Base-by-base conservation (phyloP, 2,113 vertebrate genomes). In the Xenopus laevis region DNA sequence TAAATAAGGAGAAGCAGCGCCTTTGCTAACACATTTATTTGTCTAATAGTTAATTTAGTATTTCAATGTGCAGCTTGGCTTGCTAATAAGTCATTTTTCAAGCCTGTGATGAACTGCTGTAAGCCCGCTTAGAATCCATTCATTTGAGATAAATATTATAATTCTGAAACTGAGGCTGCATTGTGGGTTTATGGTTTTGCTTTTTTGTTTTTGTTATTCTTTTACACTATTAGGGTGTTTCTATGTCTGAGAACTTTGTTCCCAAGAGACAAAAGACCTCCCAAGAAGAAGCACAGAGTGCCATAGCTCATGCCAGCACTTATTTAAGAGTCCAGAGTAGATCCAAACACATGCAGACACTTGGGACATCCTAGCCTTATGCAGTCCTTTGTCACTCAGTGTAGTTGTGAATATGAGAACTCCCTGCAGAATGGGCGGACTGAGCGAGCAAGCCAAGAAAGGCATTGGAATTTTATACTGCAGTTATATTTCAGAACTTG, bases 371-470 rank as follows among this genome's bases (percentile, higher is more conserved):
- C 33, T 40, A 59, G 20, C 44, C 21, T 18, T 20, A 67, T 67
- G n/a, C 46, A 20, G 40, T 61, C 20, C 65, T 60, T 74, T 74
- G 64, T 68, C 23, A 59, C 20, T 47, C 44, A 45, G 15, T 20
- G 13, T 65, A 30, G 13, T 17, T 40, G 27, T 68, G 46, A 75
- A 27, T 40, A 13, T 15, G n/a, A 15, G 13, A 60, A 27, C 13
- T 74, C 65, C 58, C 57, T 62, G 9, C 44, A n/a, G 73, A 75
- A 44, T 68, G 73, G 65, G 65, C 21, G 65, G 27, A 52, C 12
- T n/a, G 9, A 16, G 17, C 23, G 23, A 20, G 68, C 20, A 68
- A 30, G n/a, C 63, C 63, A 17, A 17, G 55, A 58, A 58, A 58
- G 55, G 9, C 55, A 58, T 20, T 67, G 55, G 33, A 59, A 67